Evolutionary conservation across 2,113 vertebrate genomes (phyloP), one percentile per base, ranked within the genome.

Genomic region (Colius striatus): DNA sequence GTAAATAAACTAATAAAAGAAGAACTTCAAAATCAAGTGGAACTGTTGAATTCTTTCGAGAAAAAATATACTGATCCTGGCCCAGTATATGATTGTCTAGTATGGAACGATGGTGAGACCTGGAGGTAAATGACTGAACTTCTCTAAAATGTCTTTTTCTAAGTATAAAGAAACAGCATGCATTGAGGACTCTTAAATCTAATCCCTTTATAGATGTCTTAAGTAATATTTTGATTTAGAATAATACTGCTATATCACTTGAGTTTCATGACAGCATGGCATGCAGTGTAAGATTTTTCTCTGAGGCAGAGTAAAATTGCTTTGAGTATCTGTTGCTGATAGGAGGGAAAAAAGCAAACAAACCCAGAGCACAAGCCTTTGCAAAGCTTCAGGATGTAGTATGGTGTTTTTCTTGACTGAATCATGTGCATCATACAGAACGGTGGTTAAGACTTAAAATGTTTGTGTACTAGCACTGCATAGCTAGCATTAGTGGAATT

Each of bases 31-130:
- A 98, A 98, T 95, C 99, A 99, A 95, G 98, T 98, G 41, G 99
- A 99, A 96, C 97, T 99, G 65, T 96, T 99, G 43, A 98, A 98
- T 89, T 98, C 98, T 51, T 98, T 99, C 97, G 99, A 99, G 97
- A 99, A 99, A 97, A 99, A 99, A 94, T 99, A 99, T 30, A 99
- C 98, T 54, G 99, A 99, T 93, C 99, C 99, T n/a, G 99, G 99
- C 55, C 99, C 99, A 30, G 99, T 99, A 1, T 99, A 99, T 87
- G 99, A 99, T 96, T 99, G 99, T 84, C 54, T 99, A 63, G 98
- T 99, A 23, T 99, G 99, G 99, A 96, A 99, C 20, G 99, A 99
- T 2, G 99, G 99, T 16, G 96, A 98, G 89, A 98, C 98, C 6
- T 99, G 99, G 99, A 99, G 98, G 99, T 99, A 97, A 96, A 70